A percentile compares a stretch with the other conserved stretches of the same genome.
Conservation (phyloP, 2,797 vertebrate species). For the Falco columbarius region DNA sequence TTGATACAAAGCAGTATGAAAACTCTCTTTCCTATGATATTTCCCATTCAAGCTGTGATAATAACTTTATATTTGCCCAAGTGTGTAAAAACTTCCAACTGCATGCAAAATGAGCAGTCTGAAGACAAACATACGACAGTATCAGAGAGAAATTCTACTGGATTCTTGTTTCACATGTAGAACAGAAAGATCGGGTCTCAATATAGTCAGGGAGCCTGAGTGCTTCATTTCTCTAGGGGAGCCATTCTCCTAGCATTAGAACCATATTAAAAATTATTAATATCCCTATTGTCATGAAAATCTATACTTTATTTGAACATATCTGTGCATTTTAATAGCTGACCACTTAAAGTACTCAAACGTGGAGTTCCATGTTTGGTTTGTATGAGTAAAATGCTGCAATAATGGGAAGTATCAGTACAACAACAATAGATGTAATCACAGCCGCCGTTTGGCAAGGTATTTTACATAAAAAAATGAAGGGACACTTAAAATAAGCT, state of each 20-base stretch:
- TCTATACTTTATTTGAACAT: neutral
- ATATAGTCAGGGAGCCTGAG: rapidly evolving
- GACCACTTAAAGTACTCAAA: neutral
- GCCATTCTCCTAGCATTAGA: neutral
- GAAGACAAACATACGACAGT: neutral
- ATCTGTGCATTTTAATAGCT: neutral
- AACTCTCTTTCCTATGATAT: neutral
- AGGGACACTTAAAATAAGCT: neutral
- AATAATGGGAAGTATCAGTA: neutral
- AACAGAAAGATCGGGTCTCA: neutral
- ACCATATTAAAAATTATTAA: neutral
- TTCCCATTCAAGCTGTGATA: neutral
- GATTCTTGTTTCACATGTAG: neutral
- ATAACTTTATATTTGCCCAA: neutral
- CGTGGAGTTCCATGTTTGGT: neutral
- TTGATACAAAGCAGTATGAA: neutral
- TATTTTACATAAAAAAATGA: neutral
- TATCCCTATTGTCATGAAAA: neutral
- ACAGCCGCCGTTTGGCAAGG: neutral
- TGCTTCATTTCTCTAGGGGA: neutral
- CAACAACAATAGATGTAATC: neutral
- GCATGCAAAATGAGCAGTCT: neutral
- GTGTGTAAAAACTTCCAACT: neutral
- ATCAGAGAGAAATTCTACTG: neutral
- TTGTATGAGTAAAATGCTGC: neutral